Evolutionary conservation across 2,888 invertebrate genomes (phyloP), one percentile per base, ranked within the genome.

Genomic region (Malthinus flaveolus): DNA sequence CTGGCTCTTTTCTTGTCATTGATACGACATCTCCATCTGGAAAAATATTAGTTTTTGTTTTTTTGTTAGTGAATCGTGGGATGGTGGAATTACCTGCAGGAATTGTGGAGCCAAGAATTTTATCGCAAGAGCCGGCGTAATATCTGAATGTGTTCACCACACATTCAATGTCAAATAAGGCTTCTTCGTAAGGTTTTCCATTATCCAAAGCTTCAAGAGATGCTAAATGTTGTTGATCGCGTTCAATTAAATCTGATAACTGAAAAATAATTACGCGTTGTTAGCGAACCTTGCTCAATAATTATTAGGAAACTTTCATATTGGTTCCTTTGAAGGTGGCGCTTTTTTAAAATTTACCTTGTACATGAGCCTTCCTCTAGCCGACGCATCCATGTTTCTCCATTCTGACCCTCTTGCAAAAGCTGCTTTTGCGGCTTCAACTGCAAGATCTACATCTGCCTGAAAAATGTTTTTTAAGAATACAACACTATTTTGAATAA

Each of bases 101-200:
- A 65, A 94, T 89, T 1, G 91, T 92, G 66, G 88, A 87, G 11
- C 95, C 95, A 69, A 89, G 88, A 70, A 90, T 88, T 79, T 95
- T 95, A 75, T 95, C 94, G 47, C 90, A 87, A 87, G 88, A 93
- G 31, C 94, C 93, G 56, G 93, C 93, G 76, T 89, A 91, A 71
- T 91, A 91, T 58, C 84, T 81, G 12, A 87, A 71, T 1, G 80
- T 79, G 52, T 78, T 77, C 12, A 81, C 73, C n/a, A 82, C 79
- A 50, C 75, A 79, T 37, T 76, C 67, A 10, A 86, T 78, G 70
- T 87, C 86, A 10, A 78, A 77, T 7, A 79, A 60, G 0, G 89
- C 81, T 67, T 82, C 82, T 0, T 73, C 73, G 64, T 82, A 87
- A 1, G 90, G 86, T 73, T 93, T 93, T 37, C 93, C 93, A 79